Evolutionary conservation across 2,888 invertebrate genomes (phyloP), one percentile per base, ranked within the genome.

Genomic region (Anaspis maculata): DNA sequence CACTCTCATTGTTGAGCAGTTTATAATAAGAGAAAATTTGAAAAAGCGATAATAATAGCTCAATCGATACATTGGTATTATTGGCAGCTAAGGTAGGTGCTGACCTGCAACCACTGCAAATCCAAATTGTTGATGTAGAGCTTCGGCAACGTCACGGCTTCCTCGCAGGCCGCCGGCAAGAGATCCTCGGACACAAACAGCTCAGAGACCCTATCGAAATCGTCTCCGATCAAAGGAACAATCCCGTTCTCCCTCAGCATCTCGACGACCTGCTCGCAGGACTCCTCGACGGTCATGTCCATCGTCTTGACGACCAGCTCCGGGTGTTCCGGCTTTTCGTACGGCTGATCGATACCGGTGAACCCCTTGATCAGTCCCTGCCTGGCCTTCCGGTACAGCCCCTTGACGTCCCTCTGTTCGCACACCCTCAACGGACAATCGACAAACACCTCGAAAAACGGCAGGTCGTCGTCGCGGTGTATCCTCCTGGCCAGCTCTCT

Each of bases 361-460:
- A 86, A 85, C 11, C 83, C 83, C 67, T 83, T 73, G 45, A 99
- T 95, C 36, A 81, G 73, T 27, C 98, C 98, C 44, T 89, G 84
- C 33, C 98, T 76, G 0, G 98, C 98, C 66, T 96, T 97, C 66
- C 92, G 91, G 68, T 98, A 98, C 16, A 98, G 73, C 0, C 97
- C 96, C 61, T 98, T 98, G 0, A 90, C 89, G 61, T 99, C 98
- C 28, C 98, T 72, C 45, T 83, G 73, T 60, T 99, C 98, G 66
- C 98, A 98, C 4, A 96, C 83, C 30, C 84, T 79, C 6, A 99
- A 62, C 0, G 97, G 92, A 0, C 97, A 95, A 63, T 95, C 89
- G n/a, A 98, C 85, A 67, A 90, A 96, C 1, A 95, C 80, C 65
- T 99, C 98, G 56, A 91, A 87, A 69, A 96, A 97, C 1, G 76